phyloP scores from a whole-genome alignment of 1,140 invertebrate species.

The Leptinotarsa undecemlineata region DNA sequence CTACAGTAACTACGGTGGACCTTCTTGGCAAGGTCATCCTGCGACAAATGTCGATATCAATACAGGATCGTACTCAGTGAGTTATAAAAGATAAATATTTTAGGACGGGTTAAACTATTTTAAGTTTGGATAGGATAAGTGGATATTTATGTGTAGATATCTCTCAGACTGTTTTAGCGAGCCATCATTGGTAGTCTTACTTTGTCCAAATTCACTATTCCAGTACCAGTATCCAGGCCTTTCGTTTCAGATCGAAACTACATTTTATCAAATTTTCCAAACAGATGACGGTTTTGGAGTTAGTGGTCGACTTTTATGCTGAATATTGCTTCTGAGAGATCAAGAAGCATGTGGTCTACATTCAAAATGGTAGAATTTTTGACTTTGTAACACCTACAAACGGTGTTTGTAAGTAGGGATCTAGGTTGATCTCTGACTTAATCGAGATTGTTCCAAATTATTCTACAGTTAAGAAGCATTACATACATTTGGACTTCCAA shows the following conservation, averaged over 20 bases:
- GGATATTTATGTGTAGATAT: background rate
- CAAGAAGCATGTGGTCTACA: too few relatives aligned
- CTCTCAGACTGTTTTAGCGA: background rate
- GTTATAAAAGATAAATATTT: slow-evolving; percentile 57
- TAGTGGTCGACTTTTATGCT: too few relatives aligned
- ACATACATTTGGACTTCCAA: too few relatives aligned
- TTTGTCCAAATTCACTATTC: too few relatives aligned
- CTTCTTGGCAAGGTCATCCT: slow-evolving; percentile 62
- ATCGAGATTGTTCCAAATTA: too few relatives aligned
- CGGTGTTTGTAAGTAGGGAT: too few relatives aligned
- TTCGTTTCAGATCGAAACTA: background rate
- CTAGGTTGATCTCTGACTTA: too few relatives aligned
- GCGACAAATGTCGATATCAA: slow-evolving; percentile 67
- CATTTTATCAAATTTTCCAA: background rate
- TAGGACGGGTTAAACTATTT: background rate
- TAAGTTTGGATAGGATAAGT: background rate
- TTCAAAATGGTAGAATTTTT: too few relatives aligned
- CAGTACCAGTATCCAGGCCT: background rate
- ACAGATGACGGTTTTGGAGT: too few relatives aligned
- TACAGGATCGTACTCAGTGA: slow-evolving; percentile 71
- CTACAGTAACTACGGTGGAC: slow-evolving; percentile 47
- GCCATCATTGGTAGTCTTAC: background rate
- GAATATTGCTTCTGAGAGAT: too few relatives aligned
- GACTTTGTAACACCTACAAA: too few relatives aligned
- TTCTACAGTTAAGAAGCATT: too few relatives aligned